Conservation (phyloP, 2,797 vertebrate genomes). For the Cirrhinus mrigala region DNA sequence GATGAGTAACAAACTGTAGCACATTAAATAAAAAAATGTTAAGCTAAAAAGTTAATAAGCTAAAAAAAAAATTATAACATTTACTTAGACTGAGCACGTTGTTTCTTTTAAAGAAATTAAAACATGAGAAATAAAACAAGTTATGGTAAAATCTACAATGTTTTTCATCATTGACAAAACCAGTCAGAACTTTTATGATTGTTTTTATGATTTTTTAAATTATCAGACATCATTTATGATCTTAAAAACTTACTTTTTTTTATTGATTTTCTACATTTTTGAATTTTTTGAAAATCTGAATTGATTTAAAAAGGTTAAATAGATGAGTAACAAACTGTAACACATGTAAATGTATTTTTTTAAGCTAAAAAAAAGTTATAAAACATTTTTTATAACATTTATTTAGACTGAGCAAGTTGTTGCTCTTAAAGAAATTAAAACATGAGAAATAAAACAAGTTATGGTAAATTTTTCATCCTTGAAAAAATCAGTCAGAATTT, state of each 20-base stretch:
- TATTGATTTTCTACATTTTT: not conserved
- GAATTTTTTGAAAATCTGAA: not conserved
- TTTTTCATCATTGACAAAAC: conserved; percentile 23
- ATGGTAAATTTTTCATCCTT: conserved; percentile 59
- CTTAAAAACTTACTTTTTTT: not conserved
- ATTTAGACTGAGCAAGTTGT: not conserved
- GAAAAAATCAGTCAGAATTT: not conserved
- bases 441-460: conserved; percentile 71
- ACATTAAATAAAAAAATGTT: not conserved
- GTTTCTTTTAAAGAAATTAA: conserved; percentile 10
- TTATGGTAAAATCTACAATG: conserved; percentile 55
- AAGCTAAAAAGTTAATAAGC: not conserved
- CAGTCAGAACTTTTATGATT: not conserved
- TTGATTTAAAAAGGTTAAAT: not conserved
- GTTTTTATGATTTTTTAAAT: too few species aligned
- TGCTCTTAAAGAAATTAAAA: conserved; percentile 1
- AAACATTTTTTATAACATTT: not conserved
- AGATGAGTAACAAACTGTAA: not conserved
- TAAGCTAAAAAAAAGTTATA: not conserved
- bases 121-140: conserved; percentile 71
- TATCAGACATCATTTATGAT: not conserved
- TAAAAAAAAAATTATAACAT: too few species aligned
- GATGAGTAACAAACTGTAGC: not conserved
- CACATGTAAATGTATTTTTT: not conserved
- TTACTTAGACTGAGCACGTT: not conserved